phyloP scores from a whole-genome alignment of 2,113 vertebrate genomes.

The Pelecanus crispus region DNA sequence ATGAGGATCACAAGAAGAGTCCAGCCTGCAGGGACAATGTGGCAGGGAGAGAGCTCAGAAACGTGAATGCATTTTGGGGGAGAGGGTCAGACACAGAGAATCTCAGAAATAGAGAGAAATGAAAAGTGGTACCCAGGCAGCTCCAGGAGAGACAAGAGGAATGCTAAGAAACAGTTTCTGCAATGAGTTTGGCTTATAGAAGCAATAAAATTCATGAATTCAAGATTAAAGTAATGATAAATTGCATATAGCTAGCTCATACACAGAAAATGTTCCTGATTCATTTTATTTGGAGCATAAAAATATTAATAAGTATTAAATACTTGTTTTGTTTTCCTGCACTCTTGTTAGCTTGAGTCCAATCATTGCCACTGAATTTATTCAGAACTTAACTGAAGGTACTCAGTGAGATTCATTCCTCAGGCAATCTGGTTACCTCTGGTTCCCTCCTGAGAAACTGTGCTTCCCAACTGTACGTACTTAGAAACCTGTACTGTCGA shows the following conservation, averaged over 20 bases:
- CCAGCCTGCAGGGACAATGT: neutral
- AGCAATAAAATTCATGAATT: neutral
- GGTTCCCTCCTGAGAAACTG: neutral
- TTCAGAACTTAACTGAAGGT: neutral
- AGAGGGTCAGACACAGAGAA: neutral
- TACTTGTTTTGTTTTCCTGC: neutral
- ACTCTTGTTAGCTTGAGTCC: neutral
- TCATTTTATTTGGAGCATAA: neutral
- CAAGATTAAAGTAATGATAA: neutral
- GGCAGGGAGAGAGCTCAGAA: neutral
- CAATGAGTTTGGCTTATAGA: neutral
- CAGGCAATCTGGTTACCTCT: neutral
- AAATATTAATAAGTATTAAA: neutral
- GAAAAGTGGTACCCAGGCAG: neutral
- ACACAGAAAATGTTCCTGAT: neutral
- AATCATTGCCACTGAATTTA: neutral
- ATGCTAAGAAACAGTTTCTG: neutral
- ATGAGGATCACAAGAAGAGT: neutral
- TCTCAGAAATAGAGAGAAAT: neutral
- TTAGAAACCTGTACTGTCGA: neutral
- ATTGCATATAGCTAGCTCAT: neutral
- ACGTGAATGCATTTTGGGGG: neutral
- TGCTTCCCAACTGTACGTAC: neutral
- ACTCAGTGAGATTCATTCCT: neutral
- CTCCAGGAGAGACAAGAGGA: neutral